Evolutionary conservation across 2,888 invertebrate species (phyloP), one percentile per base, ranked within the genome.

Genomic region (Agonopterix alstromeriana): DNA sequence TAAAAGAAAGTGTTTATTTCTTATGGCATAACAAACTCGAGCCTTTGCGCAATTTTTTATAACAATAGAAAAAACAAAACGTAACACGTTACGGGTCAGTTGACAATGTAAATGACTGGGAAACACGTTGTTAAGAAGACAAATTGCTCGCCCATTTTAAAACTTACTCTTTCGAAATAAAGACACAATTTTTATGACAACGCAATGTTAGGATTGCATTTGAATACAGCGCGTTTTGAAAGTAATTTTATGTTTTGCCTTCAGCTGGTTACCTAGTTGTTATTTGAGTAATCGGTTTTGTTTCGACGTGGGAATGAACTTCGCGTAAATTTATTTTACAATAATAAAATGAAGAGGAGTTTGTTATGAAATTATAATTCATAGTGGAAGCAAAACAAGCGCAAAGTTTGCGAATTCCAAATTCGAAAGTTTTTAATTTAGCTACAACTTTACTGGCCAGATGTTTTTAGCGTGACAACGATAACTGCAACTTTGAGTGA

Each of bases 81-180:
- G 66, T 62, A 71, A 69, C 60, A 53, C 53, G 71, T 70, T 61
- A 65, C 66, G 73, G 75, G 74, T 76, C 78, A 76, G 68, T 67
- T 68, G 61, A 62, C 63, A 63, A 65, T 48, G 42, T 42, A 70
- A 76, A 72, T 70, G 67, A 69, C 65, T 70, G 67, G 63, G 68
- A 65, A 69, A 38, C 36, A 48, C 27, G 27, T 27, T 27, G 27
- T 27, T 27, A 27, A 27, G 27, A 27, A 27, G 27, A 52, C 47
- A 48, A 45, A 50, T 50, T 47, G 43, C 52, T 62, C 49, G 46
- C 51, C 51, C 43, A 45, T 45, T 42, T 17, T 42, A 36, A n/a
- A 46, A 38, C 35, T 36, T 46, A 46, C 35, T 43, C 43, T 38
- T 57, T 51, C 5, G 10, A 36, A 45, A 49, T 46, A 53, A 48